Conservation (phyloP, 1,140 invertebrate genomes). For the Drosophila malerkotliana region DNA sequence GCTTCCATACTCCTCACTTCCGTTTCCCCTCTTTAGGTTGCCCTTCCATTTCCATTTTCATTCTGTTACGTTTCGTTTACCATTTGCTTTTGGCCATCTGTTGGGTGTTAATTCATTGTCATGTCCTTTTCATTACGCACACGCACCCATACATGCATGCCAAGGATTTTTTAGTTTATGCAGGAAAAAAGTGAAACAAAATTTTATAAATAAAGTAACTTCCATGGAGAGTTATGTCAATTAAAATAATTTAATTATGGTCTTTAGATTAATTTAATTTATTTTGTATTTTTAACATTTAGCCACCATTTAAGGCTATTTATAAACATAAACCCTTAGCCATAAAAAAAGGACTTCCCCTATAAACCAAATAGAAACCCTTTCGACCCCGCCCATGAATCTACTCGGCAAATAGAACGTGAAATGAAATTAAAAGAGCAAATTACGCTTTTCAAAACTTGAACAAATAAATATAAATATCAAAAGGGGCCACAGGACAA, state of each 20-base stretch:
- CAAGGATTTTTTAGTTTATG: slow-evolving; percentile 26
- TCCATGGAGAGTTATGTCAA: not conserved
- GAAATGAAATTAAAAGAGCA: slow-evolving; percentile 77
- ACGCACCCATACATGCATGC: slow-evolving; percentile 20
- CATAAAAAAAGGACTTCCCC: slow-evolving; percentile 8
- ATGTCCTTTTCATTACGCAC: slow-evolving; percentile 66
- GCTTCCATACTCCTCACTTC: slow-evolving; percentile 30
- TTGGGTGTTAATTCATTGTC: slow-evolving; percentile 73
- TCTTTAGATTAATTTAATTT: not conserved
- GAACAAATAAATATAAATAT: slow-evolving; percentile 70
- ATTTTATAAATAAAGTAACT: not conserved
- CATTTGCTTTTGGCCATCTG: slow-evolving; percentile 42
- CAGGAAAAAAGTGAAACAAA: not conserved
- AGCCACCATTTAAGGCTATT: not conserved
- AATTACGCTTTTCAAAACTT: slow-evolving; percentile 61
- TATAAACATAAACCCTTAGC: not conserved
- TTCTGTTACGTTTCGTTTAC: slow-evolving; percentile 13
- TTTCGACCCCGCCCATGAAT: slow-evolving; percentile 2
- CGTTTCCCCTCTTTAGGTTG: slow-evolving; percentile 17
- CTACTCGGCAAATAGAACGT: slow-evolving; percentile 56
- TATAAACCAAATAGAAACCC: slow-evolving; percentile 41
- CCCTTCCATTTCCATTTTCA: slow-evolving; percentile 4
- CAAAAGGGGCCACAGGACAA: slow-evolving; percentile 21
- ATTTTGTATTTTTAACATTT: not conserved
- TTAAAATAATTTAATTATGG: not conserved